A percentile compares a stretch with the other conserved stretches of the same genome.
phyloP scores from a whole-genome alignment of 2,888 invertebrate species.

The Microplitis deprimator region DNA sequence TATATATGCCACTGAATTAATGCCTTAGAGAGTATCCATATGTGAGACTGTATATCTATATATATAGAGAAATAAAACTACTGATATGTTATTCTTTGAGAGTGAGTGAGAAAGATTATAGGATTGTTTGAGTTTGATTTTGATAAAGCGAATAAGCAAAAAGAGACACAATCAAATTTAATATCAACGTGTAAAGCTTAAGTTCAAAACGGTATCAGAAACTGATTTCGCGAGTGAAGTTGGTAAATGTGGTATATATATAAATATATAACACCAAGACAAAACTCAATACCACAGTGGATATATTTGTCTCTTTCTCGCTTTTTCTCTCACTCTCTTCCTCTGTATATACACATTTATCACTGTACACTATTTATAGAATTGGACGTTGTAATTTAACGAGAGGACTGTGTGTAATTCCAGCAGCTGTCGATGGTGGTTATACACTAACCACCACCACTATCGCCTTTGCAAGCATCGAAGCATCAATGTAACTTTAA shows the following conservation, averaged over 20 bases:
- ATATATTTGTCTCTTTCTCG: no score
- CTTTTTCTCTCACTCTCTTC: no score
- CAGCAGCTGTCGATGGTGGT: constrained; percentile 60
- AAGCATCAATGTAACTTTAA: constrained; percentile 48
- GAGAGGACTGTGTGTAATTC: constrained; percentile 49
- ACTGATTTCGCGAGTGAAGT: constrained; percentile 23
- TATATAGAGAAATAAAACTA: no score
- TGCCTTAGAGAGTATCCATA: neutral
- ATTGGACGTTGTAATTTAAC: constrained; percentile 55
- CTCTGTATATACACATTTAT: neutral
- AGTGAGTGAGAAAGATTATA: constrained; percentile 2
- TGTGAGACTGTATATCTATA: no score
- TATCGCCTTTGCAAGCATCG: constrained; percentile 56
- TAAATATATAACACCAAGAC: no score
- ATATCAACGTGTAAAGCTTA: neutral
- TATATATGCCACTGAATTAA: neutral
- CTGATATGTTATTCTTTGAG: neutral
- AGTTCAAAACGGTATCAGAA: constrained; percentile 15
- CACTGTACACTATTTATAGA: neutral
- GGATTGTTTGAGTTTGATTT: neutral
- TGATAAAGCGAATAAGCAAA: constrained; percentile 24
- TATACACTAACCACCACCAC: constrained; percentile 41
- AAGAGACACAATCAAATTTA: no score
- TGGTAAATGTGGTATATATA: no score
- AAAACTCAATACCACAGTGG: no score